Evolutionary conservation across 2,888 invertebrate genomes (phyloP), one percentile per base, ranked within the genome.

Genomic region (Brassicogethes aeneus): DNA sequence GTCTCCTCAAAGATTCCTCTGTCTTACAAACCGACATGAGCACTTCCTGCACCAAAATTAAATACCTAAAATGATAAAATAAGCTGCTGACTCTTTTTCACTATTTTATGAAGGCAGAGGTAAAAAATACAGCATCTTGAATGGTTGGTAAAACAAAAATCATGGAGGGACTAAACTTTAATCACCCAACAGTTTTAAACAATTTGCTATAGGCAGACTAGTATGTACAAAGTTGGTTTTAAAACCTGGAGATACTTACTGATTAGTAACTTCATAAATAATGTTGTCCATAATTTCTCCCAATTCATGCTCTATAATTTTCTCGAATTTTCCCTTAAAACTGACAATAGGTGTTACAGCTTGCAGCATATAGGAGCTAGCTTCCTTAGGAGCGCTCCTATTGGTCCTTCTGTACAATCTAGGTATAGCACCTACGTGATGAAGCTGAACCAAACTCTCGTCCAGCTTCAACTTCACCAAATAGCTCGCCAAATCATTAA

Each of bases 1-100:
- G 72, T 54, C 93, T 78, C 60, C 89, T 79, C 49, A 97, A 70
- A 41, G 94, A 94, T 62, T 95, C 94, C 64, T 96, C 95, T 53
- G 95, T 96, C 70, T 87, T 92, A 64, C 89, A 88, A 7, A 96
- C 94, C 1, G 94, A 93, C 34, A 84, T 87, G 46, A 97, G 70
- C 2, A 96, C 92, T 67, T 94, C 92, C 56, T 79, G 77, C 12
- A 93, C 89, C 44, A 85, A 77, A 53, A 72, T 74, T 59, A 75
- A 77, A 67, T 87, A 88, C 55, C 75, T 75, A 45, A 13, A 61
- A 52, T n/a, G n/a, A n/a, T n/a, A n/a, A n/a, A n/a, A 34, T 47
- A 36, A 32, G 15, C 16, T n/a, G 17, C 23, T 36, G 23, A 43
- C n/a, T 15, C 15, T 32, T 12, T 35, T 7, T 16, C 29, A 8